Conservation (phyloP, 2,797 vertebrate species). For the Echiichthys vipera region DNA sequence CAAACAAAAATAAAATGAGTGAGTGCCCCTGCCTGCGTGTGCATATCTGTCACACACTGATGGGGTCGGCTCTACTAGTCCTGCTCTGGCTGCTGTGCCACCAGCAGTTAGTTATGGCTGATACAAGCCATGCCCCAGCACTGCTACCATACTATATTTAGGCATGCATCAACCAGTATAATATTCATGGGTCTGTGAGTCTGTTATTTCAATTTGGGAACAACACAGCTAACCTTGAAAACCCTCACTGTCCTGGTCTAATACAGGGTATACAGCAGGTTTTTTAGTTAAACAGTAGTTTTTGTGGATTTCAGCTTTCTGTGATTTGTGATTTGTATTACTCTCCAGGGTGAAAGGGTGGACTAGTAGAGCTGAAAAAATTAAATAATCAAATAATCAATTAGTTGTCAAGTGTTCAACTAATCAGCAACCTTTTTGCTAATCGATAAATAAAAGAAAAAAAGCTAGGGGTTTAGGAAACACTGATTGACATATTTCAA, state of each 20-base stretch:
- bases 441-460: too few relatives aligned
- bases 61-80: background rate
- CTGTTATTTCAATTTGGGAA: slow-evolving; percentile 25
- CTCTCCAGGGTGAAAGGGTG: background rate
- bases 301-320: background rate
- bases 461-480: too few relatives aligned
- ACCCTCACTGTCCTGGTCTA: background rate
- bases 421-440: too few relatives aligned
- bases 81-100: slow-evolving; percentile 24
- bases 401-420: too few relatives aligned
- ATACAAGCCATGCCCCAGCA: slow-evolving; percentile 31
- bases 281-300: background rate
- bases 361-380: too few relatives aligned
- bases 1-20: slow-evolving; percentile 33
- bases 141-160: slow-evolving; percentile 51
- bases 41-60: slow-evolving; percentile 23
- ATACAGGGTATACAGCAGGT: background rate
- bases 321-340: background rate
- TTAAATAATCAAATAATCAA: too few relatives aligned
- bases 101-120: slow-evolving; percentile 40
- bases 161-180: slow-evolving; percentile 18
- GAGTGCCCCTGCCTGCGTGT: slow-evolving; percentile 6
- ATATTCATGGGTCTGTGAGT: slow-evolving; percentile 27
- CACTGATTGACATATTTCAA: too few relatives aligned
- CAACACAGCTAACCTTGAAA: slow-evolving; percentile 12